These are phyloP conservation scores for Andrena dorsata DNA, from an alignment of 2,888 invertebrate species.

Conservation along the genomic window DNA sequence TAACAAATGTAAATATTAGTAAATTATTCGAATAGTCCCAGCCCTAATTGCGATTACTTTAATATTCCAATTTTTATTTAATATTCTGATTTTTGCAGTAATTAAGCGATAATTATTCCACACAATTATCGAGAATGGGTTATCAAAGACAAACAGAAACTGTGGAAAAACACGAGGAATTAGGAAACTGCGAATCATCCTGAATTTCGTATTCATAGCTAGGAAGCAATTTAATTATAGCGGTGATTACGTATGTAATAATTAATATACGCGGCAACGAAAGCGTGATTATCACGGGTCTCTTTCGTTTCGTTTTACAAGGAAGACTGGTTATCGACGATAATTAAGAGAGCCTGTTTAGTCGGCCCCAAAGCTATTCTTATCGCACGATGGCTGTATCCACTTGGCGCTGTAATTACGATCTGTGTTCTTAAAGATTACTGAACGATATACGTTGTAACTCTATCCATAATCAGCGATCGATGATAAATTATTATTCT, in stretches of 20 bases:
- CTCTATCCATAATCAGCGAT: background rate
- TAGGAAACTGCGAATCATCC: conserved; percentile 24
- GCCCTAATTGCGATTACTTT: no score
- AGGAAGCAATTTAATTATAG: background rate
- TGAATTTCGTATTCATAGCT: background rate
- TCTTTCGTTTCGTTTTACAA: background rate
- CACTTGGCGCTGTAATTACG: conserved; percentile 3
- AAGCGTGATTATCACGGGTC: background rate
- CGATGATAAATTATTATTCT: no score
- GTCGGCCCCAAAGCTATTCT: background rate
- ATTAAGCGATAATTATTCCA: conserved; percentile 34
- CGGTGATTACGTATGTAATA: conserved; percentile 21
- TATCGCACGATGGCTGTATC: background rate
- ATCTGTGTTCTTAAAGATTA: background rate
- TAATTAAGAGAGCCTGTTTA: conserved; percentile 30
- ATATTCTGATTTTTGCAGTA: background rate
- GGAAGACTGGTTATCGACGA: conserved; percentile 10
- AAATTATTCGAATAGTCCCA: no score
- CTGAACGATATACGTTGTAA: background rate
- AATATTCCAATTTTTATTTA: no score
- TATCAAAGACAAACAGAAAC: conserved; percentile 3
- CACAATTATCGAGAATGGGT: conserved; percentile 5
- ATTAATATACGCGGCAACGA: conserved; percentile 16
- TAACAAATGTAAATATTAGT: no score
- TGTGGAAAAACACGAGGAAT: background rate